phyloP scores from a whole-genome alignment of 2,888 invertebrate genomes.

The Monoplex corrugatus region DNA sequence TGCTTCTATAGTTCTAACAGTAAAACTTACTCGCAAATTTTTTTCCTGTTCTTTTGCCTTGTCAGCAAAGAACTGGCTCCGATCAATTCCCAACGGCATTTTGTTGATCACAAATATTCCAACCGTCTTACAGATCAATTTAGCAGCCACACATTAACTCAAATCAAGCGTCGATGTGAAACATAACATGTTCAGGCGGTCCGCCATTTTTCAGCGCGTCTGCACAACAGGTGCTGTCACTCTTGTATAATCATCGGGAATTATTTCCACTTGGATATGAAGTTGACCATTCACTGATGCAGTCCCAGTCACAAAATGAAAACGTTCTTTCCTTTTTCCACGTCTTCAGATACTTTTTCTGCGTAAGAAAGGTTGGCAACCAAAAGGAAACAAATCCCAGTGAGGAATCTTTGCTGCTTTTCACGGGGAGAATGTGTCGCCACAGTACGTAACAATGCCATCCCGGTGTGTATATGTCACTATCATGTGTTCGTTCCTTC shows the following conservation, averaged over 20 bases:
- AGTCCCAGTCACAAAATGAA: neutral
- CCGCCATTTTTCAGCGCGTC: slow-evolving; percentile 40
- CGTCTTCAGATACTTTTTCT: neutral
- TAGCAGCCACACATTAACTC: neutral
- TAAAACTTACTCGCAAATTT: slow-evolving; percentile 64
- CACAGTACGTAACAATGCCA: too few species aligned
- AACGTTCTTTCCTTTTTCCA: neutral
- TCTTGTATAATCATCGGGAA: neutral
- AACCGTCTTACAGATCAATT: neutral
- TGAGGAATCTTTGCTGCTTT: too few species aligned
- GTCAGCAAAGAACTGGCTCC: slow-evolving; percentile 67
- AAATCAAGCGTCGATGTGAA: too few species aligned
- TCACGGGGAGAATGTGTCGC: too few species aligned
- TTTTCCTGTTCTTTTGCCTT: slow-evolving; percentile 68
- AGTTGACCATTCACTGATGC: neutral
- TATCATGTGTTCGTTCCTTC: too few species aligned
- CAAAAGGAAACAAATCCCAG: neutral
- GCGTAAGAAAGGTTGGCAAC: neutral
- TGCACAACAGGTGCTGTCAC: slow-evolving; percentile 22
- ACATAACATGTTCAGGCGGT: slow-evolving; percentile 7
- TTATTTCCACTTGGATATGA: neutral
- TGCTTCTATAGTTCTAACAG: neutral
- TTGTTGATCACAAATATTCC: neutral
- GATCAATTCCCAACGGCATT: slow-evolving; percentile 75
- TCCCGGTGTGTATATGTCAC: too few species aligned